phyloP scores from a whole-genome alignment of 2,113 vertebrate species.

The Lophura nycthemera region DNA sequence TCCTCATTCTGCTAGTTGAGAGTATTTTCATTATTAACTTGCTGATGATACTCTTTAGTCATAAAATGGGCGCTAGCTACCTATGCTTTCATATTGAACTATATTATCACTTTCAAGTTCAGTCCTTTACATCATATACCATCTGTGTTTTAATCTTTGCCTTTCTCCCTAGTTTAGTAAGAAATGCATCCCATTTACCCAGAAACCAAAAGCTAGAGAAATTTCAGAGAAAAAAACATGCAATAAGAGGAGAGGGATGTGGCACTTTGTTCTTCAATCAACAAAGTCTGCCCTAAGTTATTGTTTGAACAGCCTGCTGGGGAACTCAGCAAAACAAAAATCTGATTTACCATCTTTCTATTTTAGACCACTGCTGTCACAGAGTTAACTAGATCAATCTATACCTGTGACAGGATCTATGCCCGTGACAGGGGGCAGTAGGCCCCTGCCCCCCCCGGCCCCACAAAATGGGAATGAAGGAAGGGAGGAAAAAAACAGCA shows the following conservation, averaged over 20 bases:
- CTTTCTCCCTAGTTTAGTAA: neutral
- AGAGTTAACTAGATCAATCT: too few relatives aligned
- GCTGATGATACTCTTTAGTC: neutral
- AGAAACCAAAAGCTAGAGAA: neutral
- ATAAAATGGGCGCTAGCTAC: neutral
- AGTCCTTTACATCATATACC: neutral
- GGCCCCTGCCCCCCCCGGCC: too few relatives aligned
- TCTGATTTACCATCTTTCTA: neutral
- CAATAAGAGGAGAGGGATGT: neutral
- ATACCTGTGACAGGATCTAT: too few relatives aligned
- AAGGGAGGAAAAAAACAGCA: too few relatives aligned
- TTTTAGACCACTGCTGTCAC: neutral
- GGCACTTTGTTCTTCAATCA: neutral
- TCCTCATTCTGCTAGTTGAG: neutral
- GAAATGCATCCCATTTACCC: neutral
- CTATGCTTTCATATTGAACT: neutral
- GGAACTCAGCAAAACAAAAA: neutral
- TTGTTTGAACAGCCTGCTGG: neutral
- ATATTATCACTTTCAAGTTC: neutral
- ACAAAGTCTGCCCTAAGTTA: neutral
- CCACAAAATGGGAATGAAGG: too few relatives aligned
- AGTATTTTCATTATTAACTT: neutral
- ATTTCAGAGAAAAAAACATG: neutral
- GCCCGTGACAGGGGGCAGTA: too few relatives aligned
- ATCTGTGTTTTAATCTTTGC: neutral